Base-by-base conservation (phyloP, 2,888 invertebrate species). In the Allacma fusca region DNA sequence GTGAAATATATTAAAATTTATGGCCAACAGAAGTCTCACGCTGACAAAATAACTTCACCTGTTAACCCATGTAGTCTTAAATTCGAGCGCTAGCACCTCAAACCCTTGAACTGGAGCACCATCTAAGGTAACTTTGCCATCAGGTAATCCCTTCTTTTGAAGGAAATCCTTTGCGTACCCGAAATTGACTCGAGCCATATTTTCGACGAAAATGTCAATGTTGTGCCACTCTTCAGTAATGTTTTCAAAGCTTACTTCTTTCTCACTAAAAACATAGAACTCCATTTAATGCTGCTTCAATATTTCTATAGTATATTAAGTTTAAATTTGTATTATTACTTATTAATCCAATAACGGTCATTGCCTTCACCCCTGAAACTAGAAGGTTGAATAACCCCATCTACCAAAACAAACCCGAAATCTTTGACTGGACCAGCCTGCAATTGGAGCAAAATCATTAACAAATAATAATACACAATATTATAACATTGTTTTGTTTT, bases 51-150 rank as follows among this genome's bases (percentile, higher is more conserved):
- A 50, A 50, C 4, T 68, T 34, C 77, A 85, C 85, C 83, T 83
- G 73, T 85, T 86, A n/a, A 86, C 87, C 88, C 87, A 89, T 21
- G 85, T 85, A 34, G 85, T 86, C 80, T 88, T 88, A 83, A 90
- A 90, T 82, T 90, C 89, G 50, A 90, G 83, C 0, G 90, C 88
- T 81, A 86, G 85, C 0, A 89, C 87, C 73, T 87, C 85, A 88
- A 90, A 90, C 78, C 87, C 83, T 7, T 81, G 80, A 0, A 89
- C 77, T 34, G 82, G 80, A 13, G 85, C 72, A 1, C 86, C 86
- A 82, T 90, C 88, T 7, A 90, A 75, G 12, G 81, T 83, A 57
- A 78, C 80, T 1, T 86, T 86, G 62, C 78, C 81, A 1, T 86
- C 85, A 67, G 80, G 83, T 4, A 88, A 76, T 5, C 89, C 89